Evolutionary conservation across 2,888 invertebrate species (phyloP), one percentile per base, ranked within the genome.

Genomic region (Anarsia innoxiella): DNA sequence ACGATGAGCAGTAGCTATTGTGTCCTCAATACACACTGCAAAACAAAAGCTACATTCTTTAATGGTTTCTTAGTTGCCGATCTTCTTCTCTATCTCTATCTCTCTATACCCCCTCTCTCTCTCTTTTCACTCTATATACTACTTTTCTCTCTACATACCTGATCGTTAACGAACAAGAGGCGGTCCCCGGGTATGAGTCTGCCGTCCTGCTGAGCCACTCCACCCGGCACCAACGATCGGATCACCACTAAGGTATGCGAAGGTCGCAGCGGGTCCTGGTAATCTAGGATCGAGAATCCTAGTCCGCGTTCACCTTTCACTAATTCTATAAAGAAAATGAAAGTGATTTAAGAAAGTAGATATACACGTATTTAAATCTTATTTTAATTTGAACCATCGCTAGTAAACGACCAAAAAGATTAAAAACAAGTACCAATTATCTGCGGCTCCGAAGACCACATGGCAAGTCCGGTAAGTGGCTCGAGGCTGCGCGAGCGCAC

Each of bases 371-470:
- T n/a, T n/a, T n/a, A n/a, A n/a, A n/a, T n/a, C n/a, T n/a, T n/a
- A n/a, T n/a, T n/a, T n/a, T n/a, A n/a, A n/a, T n/a, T n/a, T n/a
- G n/a, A n/a, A n/a, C n/a, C n/a, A n/a, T n/a, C n/a, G n/a, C n/a
- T n/a, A n/a, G n/a, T n/a, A n/a, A n/a, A n/a, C n/a, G n/a, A n/a
- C n/a, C n/a, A n/a, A n/a, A n/a, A n/a, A n/a, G n/a, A n/a, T n/a
- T n/a, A n/a, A n/a, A n/a, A n/a, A n/a, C n/a, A n/a, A n/a, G 15
- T 54, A 83, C 86, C 86, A 54, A 99, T 97, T 46, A 97, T 92
- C 73, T 98, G 95, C 28, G 98, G 96, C 63, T 98, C 97, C 9
- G 94, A 94, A 52, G 96, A 95, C 99, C 99, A 99, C 94, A 98
- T 97, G 25, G 98, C 98, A 53, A 99, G 87, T 3, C 97, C 97